Base-by-base conservation (phyloP, 64 coral and sea anemone species). In the Montipora capricornis region DNA sequence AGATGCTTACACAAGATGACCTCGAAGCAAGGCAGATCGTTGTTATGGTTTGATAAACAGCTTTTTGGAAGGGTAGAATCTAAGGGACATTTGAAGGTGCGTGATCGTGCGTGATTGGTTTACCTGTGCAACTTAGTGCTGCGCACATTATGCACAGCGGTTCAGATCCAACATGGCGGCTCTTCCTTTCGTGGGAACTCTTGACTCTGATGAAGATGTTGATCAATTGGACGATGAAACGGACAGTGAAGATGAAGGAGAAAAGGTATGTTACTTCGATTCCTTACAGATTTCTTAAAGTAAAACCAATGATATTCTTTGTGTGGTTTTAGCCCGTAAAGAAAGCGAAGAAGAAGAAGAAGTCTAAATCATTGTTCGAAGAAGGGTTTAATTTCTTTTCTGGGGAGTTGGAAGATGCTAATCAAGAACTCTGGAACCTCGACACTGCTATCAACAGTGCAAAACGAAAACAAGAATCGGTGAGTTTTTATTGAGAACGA, bases 161-260 rank as follows among this genome's bases (percentile, higher is more conserved):
- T 7, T 60, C 4, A 47, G 68, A 84, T 86, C 66, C 46, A 86
- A 51, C 66, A 86, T 86, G 82, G 82, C 82, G 82, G 66, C 82
- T 50, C 66, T 86, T 51, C 82, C 82, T 5, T 86, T 86, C 82
- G 66, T 86, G 14, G 82, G 82, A 71, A 86, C 82, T 50, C 44
- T 86, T 20, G 82, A 86, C n/a, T 86, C 82, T 9, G 82, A 86
- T n/a, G 82, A 86, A 60, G 82, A 86, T 71, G 82, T 86, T 1
- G 82, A 86, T 19, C 82, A 86, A 46, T 69, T 86, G 7, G 82
- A 86, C 19, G 66, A 86, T 8, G 82, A 86, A 86, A 73, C 44
- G 1, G 82, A 86, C 16, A 86, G 82, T 10, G 82, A 86, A 13
- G 82, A 86, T 70, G 66, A 86, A 22, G 7, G 2, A 86, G 46